These are phyloP conservation scores for Paralichthys olivaceus DNA, from an alignment of 2,113 vertebrate genomes.

Conservation along the genomic window DNA sequence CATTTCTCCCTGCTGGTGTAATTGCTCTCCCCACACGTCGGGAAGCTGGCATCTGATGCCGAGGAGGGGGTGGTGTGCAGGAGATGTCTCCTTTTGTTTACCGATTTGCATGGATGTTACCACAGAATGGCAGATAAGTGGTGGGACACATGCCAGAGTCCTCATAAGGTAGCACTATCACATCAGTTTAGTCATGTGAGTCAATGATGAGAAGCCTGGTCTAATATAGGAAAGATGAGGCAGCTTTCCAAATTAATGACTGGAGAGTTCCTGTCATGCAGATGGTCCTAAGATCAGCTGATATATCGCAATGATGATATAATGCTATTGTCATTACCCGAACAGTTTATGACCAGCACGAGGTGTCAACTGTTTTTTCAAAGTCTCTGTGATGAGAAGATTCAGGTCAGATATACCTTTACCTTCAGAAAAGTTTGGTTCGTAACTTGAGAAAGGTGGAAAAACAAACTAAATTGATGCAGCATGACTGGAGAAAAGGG, in stretches of 20 bases:
- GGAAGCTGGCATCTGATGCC: conserved; percentile 72
- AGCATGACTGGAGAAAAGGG: background rate
- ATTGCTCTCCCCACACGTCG: conserved; percentile 78
- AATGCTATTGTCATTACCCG: background rate
- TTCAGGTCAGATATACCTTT: no score
- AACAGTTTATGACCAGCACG: background rate
- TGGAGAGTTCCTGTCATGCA: background rate
- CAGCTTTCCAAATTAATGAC: background rate
- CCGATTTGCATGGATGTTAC: conserved; percentile 81
- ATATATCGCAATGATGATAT: background rate
- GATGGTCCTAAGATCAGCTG: background rate
- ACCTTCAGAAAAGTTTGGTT: no score
- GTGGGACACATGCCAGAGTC: conserved; percentile 60
- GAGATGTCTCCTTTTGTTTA: conserved; percentile 77
- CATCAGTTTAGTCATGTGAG: conserved; percentile 18
- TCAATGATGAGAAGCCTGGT: background rate
- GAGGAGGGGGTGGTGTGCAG: conserved; percentile 57
- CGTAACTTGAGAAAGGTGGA: background rate
- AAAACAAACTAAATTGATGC: background rate
- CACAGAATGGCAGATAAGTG: conserved; percentile 71
- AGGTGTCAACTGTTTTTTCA: no score
- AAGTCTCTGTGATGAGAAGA: no score
- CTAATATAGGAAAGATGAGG: background rate
- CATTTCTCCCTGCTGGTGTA: conserved; percentile 78
- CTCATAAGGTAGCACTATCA: conserved; percentile 53